Evolutionary conservation across 2,888 invertebrate genomes (phyloP).

Genomic region (Yponomeuta evonymella): DNA sequence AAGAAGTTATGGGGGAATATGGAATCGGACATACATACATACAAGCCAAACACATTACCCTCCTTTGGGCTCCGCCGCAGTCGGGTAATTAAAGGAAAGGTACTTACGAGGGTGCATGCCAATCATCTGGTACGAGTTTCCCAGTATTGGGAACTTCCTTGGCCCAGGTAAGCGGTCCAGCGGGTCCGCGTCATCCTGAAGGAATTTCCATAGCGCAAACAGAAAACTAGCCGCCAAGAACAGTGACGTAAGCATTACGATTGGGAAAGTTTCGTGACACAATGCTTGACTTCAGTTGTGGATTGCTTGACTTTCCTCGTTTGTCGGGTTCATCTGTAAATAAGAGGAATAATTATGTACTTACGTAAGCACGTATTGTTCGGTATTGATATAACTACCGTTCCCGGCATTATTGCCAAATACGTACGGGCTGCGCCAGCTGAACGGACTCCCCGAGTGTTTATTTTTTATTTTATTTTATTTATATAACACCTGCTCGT

Average conservation of each 20-base stretch:
- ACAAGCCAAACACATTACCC: not conserved
- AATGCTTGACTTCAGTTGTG: too few relatives aligned
- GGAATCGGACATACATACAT: not conserved
- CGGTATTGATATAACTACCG: too few relatives aligned
- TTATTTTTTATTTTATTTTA: too few relatives aligned
- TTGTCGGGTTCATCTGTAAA: too few relatives aligned
- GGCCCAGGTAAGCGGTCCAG: constrained; percentile 46
- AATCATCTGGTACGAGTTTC: constrained; percentile 33
- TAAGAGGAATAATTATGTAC: too few relatives aligned
- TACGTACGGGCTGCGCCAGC: too few relatives aligned
- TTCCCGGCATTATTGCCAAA: too few relatives aligned
- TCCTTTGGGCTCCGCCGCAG: too few relatives aligned
- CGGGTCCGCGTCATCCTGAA: constrained; percentile 32
- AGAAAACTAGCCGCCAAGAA: constrained; percentile 19
- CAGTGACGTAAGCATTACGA: constrained; percentile 18
- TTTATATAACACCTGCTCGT: too few relatives aligned
- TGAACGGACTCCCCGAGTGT: too few relatives aligned
- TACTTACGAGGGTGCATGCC: constrained; percentile 28
- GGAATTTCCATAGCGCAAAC: constrained; percentile 25
- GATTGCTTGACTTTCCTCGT: too few relatives aligned
- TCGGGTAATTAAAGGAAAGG: not conserved
- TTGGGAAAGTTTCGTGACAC: not conserved
- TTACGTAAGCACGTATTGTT: too few relatives aligned
- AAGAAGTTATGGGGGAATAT: not conserved
- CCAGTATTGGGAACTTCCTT: constrained; percentile 35